A percentile compares a stretch with the other conserved stretches of the same genome.
Conservation (phyloP, 1,140 invertebrate species). For the Lasaia peninsularis region DNA sequence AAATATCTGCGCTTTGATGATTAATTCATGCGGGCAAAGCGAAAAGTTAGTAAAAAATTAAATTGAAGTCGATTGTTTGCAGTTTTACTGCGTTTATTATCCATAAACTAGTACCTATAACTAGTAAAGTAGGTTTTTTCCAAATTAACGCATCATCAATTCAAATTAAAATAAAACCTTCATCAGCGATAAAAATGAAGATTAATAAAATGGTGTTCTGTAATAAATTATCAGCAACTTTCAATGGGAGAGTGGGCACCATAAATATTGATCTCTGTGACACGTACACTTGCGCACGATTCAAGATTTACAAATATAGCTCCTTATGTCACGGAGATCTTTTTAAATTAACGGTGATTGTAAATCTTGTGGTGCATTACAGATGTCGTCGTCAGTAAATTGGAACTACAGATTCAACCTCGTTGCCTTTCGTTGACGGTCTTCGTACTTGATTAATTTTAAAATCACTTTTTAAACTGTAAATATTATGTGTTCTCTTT, state of each 20-base stretch:
- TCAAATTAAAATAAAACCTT: conserved; percentile 7
- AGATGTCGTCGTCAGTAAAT: conserved; percentile 49
- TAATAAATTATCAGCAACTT: conserved; percentile 14
- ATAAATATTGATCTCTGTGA: conserved; percentile 33
- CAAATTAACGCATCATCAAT: conserved; percentile 2
- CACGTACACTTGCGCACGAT: conserved; percentile 32
- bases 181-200: conserved; percentile 4
- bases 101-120: too few relatives aligned
- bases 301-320: conserved; percentile 54
- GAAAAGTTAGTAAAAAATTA: too few relatives aligned
- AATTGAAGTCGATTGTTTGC: too few relatives aligned
- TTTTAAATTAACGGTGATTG: conserved; percentile 61
- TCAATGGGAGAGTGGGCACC: conserved; percentile 16
- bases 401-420: conserved; percentile 47
- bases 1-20: too few relatives aligned
- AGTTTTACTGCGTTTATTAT: too few relatives aligned
- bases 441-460: conserved; percentile 12
- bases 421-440: conserved; percentile 17
- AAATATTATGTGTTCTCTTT: too few relatives aligned
- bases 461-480: neutral
- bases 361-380: conserved; percentile 56
- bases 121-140: too few relatives aligned
- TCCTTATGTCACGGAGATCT: conserved; percentile 54
- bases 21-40: too few relatives aligned
- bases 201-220: conserved; percentile 10